phyloP scores from a whole-genome alignment of 2,113 vertebrate genomes.

The Suricata suricatta region DNA sequence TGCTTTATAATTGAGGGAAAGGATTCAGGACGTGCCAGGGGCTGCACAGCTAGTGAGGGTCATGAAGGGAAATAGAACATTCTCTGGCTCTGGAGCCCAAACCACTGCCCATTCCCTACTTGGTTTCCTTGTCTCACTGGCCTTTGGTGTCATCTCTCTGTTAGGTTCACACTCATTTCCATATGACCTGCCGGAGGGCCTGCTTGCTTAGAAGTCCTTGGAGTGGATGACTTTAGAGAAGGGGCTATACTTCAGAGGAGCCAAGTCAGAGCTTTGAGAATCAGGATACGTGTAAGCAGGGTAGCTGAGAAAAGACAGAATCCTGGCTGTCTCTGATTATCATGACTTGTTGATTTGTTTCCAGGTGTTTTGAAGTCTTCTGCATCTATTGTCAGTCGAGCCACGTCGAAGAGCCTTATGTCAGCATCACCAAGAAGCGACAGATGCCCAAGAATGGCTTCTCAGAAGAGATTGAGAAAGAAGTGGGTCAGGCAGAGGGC shows the following conservation, averaged over 20 bases:
- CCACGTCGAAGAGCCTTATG: conserved; percentile 95
- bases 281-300: not conserved
- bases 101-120: not conserved
- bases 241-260: not conserved
- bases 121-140: conserved; percentile 17
- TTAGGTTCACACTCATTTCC: not conserved
- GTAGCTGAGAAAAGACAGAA: not conserved
- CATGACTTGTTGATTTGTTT: conserved; percentile 72
- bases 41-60: not conserved
- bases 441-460: conserved; percentile 93
- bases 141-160: not conserved
- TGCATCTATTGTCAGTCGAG: conserved; percentile 93
- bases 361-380: conserved; percentile 95
- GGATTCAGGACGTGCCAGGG: not conserved
- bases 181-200: not conserved
- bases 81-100: not conserved
- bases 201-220: not conserved
- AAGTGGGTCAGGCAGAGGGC: conserved; percentile 97
- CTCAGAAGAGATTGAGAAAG: conserved; percentile 94
- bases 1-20: conserved; percentile 14
- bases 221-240: not conserved
- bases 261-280: conserved; percentile 43
- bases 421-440: conserved; percentile 97
- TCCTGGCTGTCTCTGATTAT: conserved; percentile 24
- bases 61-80: not conserved